Base-by-base conservation (phyloP, 2,888 invertebrate species). In the Notocelia uddmanniana region DNA sequence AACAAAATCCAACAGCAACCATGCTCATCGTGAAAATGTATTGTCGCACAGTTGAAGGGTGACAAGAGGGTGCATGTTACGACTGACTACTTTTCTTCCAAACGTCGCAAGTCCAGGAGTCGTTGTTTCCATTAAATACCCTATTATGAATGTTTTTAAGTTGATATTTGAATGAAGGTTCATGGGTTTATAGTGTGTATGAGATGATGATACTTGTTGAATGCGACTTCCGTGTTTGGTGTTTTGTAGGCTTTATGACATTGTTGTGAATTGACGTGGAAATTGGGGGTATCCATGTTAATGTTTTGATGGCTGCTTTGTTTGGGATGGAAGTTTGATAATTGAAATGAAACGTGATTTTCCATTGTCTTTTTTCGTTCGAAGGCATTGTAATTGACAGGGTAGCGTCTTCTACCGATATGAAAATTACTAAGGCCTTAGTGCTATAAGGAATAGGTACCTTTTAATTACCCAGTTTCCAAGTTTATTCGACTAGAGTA, bases 41-140 rank as follows among this genome's bases (percentile, higher is more conserved):
- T 67, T 71, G 71, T 71, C 71, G 60, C 50, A 50, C 59, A 45
- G 55, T 64, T 70, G 59, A 67, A 66, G 66, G 71, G 71, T 59
- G 71, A 71, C 71, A 67, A 59, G 71, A 67, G 71, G 71, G 71
- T 67, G 66, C 66, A 71, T 66, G 34, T 66, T 59, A 67, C 52
- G 48, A 52, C 41, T 41, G 58, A 41, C 18, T 2, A 13, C 8
- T 26, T 21, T 54, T 10, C 1, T 48, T 10, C 34, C 13, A 67
- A 60, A 60, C 45, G 37, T 15, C 71, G 13, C n/a, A 67, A 54
- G 21, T 59, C n/a, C 13, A 18, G 2, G 10, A 18, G 0, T 3
- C n/a, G 9, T 13, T 19, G n/a, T 6, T 58, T 41, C 9, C 19
- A 45, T 26, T 21, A n/a, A 21, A 9, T 3, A 21, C 31, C 13